phyloP scores from a whole-genome alignment of 2,888 invertebrate genomes.

The Diarsia brunnea region DNA sequence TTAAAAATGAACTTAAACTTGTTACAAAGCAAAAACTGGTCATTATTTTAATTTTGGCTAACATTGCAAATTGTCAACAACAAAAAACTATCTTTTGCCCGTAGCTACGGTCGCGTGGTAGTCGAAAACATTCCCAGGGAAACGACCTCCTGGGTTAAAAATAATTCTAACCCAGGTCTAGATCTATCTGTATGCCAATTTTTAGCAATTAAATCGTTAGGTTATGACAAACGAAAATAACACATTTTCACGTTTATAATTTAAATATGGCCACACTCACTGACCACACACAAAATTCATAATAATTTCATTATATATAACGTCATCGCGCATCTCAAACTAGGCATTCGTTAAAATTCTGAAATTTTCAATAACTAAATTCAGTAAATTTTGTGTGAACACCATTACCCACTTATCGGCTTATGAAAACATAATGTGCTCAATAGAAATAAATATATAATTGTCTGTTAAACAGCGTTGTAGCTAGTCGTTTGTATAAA shows the following conservation, averaged over 20 bases:
- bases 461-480: constrained; percentile 71
- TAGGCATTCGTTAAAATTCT: not conserved
- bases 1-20: no score
- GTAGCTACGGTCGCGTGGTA: not conserved
- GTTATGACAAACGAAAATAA: not conserved
- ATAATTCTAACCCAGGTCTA: not conserved
- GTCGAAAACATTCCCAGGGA: not conserved
- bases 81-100: not conserved
- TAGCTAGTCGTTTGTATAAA: constrained; percentile 67
- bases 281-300: not conserved
- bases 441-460: constrained; percentile 74
- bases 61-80: not conserved
- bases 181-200: not conserved
- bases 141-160: not conserved
- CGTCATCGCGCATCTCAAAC: no score
- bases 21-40: not conserved
- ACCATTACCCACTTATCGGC: constrained; percentile 68
- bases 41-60: not conserved
- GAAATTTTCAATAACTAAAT: constrained; percentile 17
- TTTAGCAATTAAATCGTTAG: not conserved
- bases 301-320: not conserved
- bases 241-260: not conserved
- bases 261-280: not conserved
- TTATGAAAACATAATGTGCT: constrained; percentile 79
- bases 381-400: constrained; percentile 50